Conservation (phyloP, 2,888 invertebrate species). For the Orthosia gothica region DNA sequence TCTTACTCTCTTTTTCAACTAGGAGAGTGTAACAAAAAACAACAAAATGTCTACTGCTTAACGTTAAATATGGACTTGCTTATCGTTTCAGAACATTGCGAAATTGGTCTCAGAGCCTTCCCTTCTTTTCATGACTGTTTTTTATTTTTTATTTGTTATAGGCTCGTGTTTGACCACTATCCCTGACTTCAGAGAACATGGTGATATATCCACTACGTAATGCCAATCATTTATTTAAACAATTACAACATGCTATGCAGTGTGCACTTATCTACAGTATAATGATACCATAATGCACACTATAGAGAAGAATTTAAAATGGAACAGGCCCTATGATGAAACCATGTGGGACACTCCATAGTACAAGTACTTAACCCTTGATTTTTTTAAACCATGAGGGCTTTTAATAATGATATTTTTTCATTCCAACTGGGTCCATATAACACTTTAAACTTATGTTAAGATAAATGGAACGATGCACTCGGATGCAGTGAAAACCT, state of each 20-base stretch:
- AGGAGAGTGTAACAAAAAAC: neutral
- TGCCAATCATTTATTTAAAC: neutral
- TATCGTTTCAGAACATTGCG: neutral
- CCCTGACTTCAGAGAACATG: too few species aligned
- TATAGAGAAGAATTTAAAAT: conserved; percentile 1
- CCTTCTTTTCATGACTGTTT: too few species aligned
- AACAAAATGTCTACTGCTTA: neutral
- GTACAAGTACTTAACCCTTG: neutral
- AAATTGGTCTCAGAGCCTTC: neutral
- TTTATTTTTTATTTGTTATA: too few species aligned
- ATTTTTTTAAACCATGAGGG: neutral
- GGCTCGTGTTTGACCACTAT: too few species aligned
- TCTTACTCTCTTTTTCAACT: neutral
- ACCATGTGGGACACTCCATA: conserved; percentile 16
- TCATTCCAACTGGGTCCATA: neutral
- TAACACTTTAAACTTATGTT: conserved; percentile 1
- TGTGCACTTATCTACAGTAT: neutral
- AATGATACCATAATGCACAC: neutral
- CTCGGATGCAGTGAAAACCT: conserved; percentile 27
- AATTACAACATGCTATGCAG: neutral
- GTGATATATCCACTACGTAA: neutral
- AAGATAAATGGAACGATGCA: conserved; percentile 34
- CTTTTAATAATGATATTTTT: neutral
- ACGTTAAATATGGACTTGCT: too few species aligned
- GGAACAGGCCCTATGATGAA: conserved; percentile 10